Evolutionary conservation across 2,113 vertebrate genomes (phyloP), one percentile per base, ranked within the genome.

Genomic region (Chamaetylas fuelleborni): DNA sequence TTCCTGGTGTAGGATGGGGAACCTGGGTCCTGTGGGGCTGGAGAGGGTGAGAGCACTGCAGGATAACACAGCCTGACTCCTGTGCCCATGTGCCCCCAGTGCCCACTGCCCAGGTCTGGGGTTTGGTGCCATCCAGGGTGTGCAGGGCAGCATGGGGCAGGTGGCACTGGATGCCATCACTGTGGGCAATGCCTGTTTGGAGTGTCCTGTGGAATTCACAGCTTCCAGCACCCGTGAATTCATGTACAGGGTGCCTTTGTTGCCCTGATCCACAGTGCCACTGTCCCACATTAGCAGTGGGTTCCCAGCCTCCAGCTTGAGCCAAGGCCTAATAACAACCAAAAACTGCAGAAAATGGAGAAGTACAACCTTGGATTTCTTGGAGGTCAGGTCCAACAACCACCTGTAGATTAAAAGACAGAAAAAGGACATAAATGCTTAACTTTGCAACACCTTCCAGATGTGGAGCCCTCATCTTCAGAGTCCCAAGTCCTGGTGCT

Each of bases 81-180:
- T 1, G 4, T 36, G 34, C 26, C 1, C 3, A 0, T 3, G 34
- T 51, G 26, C 25, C 50, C 50, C 42, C 29, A 20, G 67, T 12
- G 10, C 31, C 73, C 36, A 8, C 29, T 38, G 47, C 48, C 70
- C 56, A 33, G 58, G 13, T 14, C 8, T 18, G 53, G 11, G 19
- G 19, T 51, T 36, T 43, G 33, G 53, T 40, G 62, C 36, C 22
- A 56, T 19, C 19, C 66, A 5, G 4, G 15, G 12, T 28, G 18
- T 54, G 40, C 14, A 64, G 45, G 45, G 36, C 33, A 50, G 31
- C 76, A 47, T 1, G 1, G 51, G 51, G 25, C 51, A 66, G 61
- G 34, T 57, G 42, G 51, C 71, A 50, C 70, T 47, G 70, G 29
- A 16, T 34, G 36, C 5, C 14, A 13, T 10, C 9, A 1, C 34